Conservation (phyloP, 2,888 invertebrate species). For the Meteorus colon region DNA sequence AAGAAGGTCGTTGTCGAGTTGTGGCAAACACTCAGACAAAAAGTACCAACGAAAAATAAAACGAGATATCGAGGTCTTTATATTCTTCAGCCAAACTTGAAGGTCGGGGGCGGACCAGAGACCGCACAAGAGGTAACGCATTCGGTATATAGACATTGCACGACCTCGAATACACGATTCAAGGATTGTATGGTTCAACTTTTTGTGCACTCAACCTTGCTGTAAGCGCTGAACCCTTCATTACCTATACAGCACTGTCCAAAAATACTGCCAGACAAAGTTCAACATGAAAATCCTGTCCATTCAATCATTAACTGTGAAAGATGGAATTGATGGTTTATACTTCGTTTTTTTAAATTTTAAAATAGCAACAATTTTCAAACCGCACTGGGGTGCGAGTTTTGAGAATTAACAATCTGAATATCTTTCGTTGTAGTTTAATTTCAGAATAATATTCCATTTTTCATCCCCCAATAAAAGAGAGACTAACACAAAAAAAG, state of each 20-base stretch:
- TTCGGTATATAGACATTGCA: conserved; percentile 58
- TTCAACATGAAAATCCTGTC: too few relatives aligned
- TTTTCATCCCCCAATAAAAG: too few relatives aligned
- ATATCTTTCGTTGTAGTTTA: too few relatives aligned
- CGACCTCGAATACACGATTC: conserved; percentile 62
- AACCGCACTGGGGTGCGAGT: too few relatives aligned
- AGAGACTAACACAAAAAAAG: too few relatives aligned
- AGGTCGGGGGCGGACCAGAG: conserved; percentile 66
- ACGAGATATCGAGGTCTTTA: conserved; percentile 57
- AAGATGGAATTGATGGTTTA: too few relatives aligned
- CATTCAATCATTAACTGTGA: too few relatives aligned
- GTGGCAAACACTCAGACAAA: conserved; percentile 43
- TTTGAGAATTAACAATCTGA: too few relatives aligned
- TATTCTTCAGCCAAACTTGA: conserved; percentile 60
- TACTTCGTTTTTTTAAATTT: too few relatives aligned
- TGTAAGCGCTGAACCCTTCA: conserved; percentile 27
- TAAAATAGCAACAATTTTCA: too few relatives aligned
- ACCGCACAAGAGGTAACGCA: conserved; percentile 49
- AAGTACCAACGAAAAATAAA: conserved; percentile 48
- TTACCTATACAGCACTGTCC: conserved; percentile 47
- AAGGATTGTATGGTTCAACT: conserved; percentile 55
- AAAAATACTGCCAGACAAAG: conserved; percentile 38
- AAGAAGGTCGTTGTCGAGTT: conserved; percentile 57
- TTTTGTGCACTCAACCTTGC: conserved; percentile 52
- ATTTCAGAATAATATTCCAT: too few relatives aligned